phyloP scores from a whole-genome alignment of 2,888 invertebrate species.

The Chorisops tibialis region DNA sequence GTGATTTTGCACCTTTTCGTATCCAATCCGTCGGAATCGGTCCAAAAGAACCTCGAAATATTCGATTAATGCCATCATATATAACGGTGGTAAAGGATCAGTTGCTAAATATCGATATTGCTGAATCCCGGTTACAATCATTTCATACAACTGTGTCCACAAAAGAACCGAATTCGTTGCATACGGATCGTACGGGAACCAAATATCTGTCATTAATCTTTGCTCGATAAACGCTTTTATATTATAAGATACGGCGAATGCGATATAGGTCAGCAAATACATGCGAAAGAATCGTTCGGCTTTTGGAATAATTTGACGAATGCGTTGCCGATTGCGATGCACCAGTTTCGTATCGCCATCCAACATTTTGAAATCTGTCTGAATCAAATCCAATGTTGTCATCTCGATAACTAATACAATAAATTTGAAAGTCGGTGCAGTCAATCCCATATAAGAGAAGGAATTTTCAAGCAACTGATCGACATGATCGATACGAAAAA shows the following conservation, averaged over 20 bases:
- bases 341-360: not conserved
- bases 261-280: not conserved
- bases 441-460: not conserved
- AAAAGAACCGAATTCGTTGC: not conserved
- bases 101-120: conserved; percentile 3
- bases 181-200: conserved; percentile 7
- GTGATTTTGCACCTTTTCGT: not conserved
- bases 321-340: not conserved
- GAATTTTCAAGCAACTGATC: not conserved
- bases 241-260: not conserved
- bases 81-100: conserved; percentile 4
- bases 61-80: not conserved
- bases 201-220: not conserved
- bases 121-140: not conserved
- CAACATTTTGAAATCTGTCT: not conserved
- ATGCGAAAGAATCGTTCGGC: not conserved
- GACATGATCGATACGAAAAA: not conserved
- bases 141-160: not conserved
- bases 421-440: not conserved
- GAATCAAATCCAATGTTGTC: not conserved
- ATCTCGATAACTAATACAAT: not conserved
- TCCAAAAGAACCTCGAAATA: not conserved
- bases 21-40: not conserved
- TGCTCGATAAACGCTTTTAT: not conserved
- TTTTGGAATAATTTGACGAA: not conserved